Evolutionary conservation across 2,797 vertebrate genomes (phyloP).

Genomic region (Rhabdomys pumilio): DNA sequence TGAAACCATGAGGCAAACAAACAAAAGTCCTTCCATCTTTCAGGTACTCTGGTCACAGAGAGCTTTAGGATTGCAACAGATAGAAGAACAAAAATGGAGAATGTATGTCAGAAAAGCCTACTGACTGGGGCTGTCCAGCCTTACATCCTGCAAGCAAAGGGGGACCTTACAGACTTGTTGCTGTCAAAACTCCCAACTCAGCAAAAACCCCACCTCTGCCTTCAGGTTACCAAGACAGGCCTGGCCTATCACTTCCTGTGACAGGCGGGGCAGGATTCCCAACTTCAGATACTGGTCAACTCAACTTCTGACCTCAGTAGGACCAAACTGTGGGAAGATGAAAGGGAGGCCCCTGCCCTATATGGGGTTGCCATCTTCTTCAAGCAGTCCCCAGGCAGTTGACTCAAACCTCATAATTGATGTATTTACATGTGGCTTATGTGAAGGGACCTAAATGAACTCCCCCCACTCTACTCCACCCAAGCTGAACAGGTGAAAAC

Average conservation of each 20-base stretch:
- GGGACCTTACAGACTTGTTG: background rate
- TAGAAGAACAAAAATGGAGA: background rate
- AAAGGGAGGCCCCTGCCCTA: slow-evolving; percentile 33
- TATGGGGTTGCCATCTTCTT: slow-evolving; percentile 38
- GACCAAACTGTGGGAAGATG: slow-evolving; percentile 1
- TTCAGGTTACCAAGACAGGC: background rate
- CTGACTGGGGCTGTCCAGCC: background rate
- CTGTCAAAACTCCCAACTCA: background rate
- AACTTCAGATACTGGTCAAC: slow-evolving; percentile 13
- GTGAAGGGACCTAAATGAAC: slow-evolving; percentile 53
- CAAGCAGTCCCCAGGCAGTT: slow-evolving; percentile 65
- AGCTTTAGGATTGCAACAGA: background rate
- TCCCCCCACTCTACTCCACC: background rate
- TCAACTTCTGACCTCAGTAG: slow-evolving; percentile 55
- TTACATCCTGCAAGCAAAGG: background rate
- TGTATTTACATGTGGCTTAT: slow-evolving; percentile 52
- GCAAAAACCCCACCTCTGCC: background rate
- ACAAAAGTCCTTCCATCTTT: background rate
- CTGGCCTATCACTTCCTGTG: background rate
- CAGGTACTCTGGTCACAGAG: background rate
- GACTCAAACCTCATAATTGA: slow-evolving; percentile 59
- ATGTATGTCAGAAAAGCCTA: background rate
- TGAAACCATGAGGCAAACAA: background rate
- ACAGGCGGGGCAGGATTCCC: background rate
- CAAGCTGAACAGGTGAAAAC: slow-evolving; percentile 6